Conservation (phyloP, 2,797 vertebrate genomes). For the Telmatherina bonti region DNA sequence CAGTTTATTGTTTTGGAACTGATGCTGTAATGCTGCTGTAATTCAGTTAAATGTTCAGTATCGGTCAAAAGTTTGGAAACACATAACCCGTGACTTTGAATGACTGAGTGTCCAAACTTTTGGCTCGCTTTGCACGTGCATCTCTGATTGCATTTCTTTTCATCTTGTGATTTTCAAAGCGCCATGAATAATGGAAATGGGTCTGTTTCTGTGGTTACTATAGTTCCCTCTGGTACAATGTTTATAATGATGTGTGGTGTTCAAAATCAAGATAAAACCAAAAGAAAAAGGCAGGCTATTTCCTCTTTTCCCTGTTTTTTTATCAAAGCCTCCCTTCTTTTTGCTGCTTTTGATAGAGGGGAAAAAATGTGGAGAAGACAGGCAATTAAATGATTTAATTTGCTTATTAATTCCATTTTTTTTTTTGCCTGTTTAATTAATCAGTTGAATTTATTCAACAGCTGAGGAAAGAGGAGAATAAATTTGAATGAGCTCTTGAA, state of each 20-base stretch:
- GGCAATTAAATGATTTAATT: constrained; percentile 58
- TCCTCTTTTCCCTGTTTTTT: constrained; percentile 51
- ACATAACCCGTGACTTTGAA: too few relatives aligned
- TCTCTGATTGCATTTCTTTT: constrained; percentile 33
- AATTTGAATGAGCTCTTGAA: constrained; percentile 52
- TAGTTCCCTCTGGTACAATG: constrained; percentile 48
- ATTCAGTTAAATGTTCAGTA: too few relatives aligned
- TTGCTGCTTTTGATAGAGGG: constrained; percentile 17
- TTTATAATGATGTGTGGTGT: constrained; percentile 75
- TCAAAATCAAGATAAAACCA: constrained; percentile 40
- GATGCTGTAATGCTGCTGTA: too few relatives aligned
- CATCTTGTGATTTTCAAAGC: constrained; percentile 41
- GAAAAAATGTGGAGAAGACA: constrained; percentile 23
- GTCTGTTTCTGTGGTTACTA: constrained; percentile 42
- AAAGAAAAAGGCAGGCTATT: constrained; percentile 28
- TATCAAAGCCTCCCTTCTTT: constrained; percentile 14
- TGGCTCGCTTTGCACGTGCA: too few relatives aligned
- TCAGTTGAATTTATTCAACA: constrained; percentile 50
- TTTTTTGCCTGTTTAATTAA: constrained; percentile 46
- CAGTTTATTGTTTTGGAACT: too few relatives aligned
- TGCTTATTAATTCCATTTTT: constrained; percentile 53
- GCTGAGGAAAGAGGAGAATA: constrained; percentile 24
- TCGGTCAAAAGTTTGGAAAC: too few relatives aligned
- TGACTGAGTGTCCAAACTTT: too few relatives aligned
- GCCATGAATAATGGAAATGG: constrained; percentile 52